phyloP scores from a whole-genome alignment of 2,797 vertebrate genomes.

The Uromys caudimaculatus region DNA sequence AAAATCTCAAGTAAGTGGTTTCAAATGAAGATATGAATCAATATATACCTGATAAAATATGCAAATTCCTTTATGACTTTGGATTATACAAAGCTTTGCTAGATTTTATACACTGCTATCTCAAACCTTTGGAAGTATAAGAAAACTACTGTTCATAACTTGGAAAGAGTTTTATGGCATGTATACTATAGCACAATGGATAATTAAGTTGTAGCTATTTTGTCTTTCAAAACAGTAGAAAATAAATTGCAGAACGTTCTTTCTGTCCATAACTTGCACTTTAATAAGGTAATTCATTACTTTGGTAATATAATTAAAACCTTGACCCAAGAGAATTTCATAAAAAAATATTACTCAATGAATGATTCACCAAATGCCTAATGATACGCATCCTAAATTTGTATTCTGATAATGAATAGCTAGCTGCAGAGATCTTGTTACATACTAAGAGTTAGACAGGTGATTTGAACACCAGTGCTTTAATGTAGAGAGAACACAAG shows the following conservation, averaged over 20 bases:
- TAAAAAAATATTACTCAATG: constrained; percentile 8
- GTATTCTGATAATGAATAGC: not conserved
- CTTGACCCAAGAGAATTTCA: not conserved
- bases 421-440: not conserved
- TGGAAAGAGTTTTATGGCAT: constrained; percentile 4
- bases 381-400: not conserved
- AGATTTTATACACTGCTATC: not conserved
- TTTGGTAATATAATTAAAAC: not conserved
- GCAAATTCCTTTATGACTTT: not conserved
- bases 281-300: not conserved
- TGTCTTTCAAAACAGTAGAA: not conserved
- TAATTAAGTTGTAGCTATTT: not conserved
- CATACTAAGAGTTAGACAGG: too few relatives aligned
- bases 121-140: not conserved
- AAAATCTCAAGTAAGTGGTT: not conserved
- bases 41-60: not conserved
- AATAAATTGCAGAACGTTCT: not conserved
- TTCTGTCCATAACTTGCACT: not conserved
- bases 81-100: not conserved
- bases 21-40: not conserved
- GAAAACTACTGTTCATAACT: not conserved
- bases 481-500: not conserved
- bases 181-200: not conserved
- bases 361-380: not conserved
- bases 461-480: too few relatives aligned